Conservation (phyloP, 2,797 vertebrate genomes). For the Sebastes matsubarae region DNA sequence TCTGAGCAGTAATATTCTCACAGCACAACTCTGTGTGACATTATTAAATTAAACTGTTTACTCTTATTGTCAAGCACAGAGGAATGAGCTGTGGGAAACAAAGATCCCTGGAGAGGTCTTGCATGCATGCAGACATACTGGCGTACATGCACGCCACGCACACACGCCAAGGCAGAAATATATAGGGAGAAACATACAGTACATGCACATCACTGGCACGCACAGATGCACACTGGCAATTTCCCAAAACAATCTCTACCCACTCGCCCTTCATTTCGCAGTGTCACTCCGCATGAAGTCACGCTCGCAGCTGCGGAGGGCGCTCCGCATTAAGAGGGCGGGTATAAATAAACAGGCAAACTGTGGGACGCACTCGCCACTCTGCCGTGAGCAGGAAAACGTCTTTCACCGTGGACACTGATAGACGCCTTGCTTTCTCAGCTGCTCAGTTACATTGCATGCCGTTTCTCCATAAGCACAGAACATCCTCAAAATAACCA, state of each 20-base stretch:
- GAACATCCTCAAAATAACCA: background rate
- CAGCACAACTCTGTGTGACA: constrained; percentile 15
- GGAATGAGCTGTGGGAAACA: constrained; percentile 42
- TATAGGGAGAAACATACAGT: background rate
- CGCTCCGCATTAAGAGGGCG: constrained; percentile 7
- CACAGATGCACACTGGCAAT: background rate
- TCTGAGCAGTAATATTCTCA: constrained; percentile 53
- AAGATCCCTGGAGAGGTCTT: constrained; percentile 23
- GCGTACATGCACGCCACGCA: background rate
- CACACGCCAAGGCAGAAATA: background rate
- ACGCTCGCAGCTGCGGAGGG: constrained; percentile 36
- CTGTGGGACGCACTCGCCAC: constrained; percentile 15
- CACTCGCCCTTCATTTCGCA: constrained; percentile 29
- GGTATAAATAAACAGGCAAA: constrained; percentile 49
- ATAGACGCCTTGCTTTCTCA: background rate
- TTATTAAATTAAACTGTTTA: constrained; percentile 65
- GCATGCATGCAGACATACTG: background rate
- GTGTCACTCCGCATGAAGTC: constrained; percentile 56
- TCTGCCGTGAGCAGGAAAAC: constrained; percentile 23
- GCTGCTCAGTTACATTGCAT: background rate
- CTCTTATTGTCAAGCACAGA: constrained; percentile 18
- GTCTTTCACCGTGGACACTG: constrained; percentile 3
- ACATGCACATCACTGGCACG: background rate
- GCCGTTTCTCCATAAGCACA: background rate
- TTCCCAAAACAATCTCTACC: constrained; percentile 10